Percentiles rank a stretch among this genome's conserved stretches.
phyloP scores from a whole-genome alignment of 2,888 invertebrate genomes.

The Athripsodes cinereus region DNA sequence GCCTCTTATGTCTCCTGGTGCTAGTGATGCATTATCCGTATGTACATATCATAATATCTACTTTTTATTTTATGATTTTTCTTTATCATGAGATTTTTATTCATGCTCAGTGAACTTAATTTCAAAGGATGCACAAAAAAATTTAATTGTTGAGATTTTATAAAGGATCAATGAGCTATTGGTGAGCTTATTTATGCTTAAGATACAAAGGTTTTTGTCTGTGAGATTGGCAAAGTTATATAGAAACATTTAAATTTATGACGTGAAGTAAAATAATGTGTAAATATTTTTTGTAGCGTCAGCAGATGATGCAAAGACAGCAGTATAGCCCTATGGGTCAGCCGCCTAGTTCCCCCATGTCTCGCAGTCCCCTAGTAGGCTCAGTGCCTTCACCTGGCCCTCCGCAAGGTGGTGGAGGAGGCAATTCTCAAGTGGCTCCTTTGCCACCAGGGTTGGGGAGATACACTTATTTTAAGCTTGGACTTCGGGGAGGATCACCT shows the following conservation, averaged over 20 bases:
- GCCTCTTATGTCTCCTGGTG: constrained; percentile 46
- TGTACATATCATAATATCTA: background rate
- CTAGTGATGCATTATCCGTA: constrained; percentile 18
- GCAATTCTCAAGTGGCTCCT: constrained; percentile 47
- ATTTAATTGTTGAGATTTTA: no score
- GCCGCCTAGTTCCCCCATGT: constrained; percentile 53
- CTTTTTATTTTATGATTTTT: no score
- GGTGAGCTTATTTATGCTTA: background rate
- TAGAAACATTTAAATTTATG: no score
- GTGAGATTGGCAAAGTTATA: no score
- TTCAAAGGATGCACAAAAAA: no score
- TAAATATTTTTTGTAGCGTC: constrained; percentile 34
- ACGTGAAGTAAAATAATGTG: background rate
- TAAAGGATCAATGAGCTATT: no score
- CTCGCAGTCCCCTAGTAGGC: constrained; percentile 53
- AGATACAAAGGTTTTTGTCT: no score
- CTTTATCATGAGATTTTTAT: no score
- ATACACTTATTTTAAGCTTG: constrained; percentile 55
- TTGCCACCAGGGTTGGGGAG: constrained; percentile 53
- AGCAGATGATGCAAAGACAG: constrained; percentile 46
- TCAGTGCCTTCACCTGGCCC: constrained; percentile 29
- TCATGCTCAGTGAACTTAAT: no score
- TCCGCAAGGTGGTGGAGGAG: constrained; percentile 32
- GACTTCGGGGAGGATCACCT: constrained; percentile 60
- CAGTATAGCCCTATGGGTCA: constrained; percentile 49